Evolutionary conservation across 2,797 vertebrate genomes (phyloP).

Genomic region (Euphonia xanthogaster): DNA sequence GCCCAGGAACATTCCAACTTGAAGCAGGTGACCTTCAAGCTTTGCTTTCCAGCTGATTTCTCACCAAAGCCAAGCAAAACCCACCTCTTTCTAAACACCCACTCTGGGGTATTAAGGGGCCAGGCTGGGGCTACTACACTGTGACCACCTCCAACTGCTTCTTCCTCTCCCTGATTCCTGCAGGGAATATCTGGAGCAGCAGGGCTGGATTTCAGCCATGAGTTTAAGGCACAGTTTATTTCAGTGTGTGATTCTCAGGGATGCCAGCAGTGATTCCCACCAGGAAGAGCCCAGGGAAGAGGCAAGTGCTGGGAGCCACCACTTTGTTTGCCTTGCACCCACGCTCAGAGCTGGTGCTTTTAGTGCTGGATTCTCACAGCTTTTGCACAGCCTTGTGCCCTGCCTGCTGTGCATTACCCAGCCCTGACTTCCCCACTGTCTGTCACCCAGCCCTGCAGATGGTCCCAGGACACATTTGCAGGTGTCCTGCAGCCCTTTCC

Average conservation of each 20-base stretch:
- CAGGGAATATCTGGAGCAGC: neutral
- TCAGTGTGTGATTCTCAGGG: neutral
- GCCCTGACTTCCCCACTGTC: rapidly evolving
- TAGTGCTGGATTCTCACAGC: neutral
- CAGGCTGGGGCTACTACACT: neutral
- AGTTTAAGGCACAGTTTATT: neutral
- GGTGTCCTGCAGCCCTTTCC: neutral
- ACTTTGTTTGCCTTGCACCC: neutral
- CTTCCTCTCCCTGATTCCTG: neutral
- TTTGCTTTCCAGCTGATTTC: neutral
- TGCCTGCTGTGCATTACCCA: neutral
- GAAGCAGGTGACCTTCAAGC: neutral
- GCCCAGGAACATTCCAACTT: neutral
- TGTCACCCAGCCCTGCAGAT: neutral
- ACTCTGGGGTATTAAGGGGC: neutral
- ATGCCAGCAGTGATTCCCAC: neutral
- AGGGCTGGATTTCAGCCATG: neutral
- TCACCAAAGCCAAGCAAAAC: neutral
- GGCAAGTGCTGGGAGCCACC: rapidly evolving
- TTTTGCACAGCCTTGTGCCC: neutral
- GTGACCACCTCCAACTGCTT: neutral
- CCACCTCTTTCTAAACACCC: neutral
- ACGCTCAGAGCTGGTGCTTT: neutral
- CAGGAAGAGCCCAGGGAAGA: neutral
- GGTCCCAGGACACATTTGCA: neutral